Base-by-base conservation (phyloP, 2,888 invertebrate species). In the Ophion obscuratus region DNA sequence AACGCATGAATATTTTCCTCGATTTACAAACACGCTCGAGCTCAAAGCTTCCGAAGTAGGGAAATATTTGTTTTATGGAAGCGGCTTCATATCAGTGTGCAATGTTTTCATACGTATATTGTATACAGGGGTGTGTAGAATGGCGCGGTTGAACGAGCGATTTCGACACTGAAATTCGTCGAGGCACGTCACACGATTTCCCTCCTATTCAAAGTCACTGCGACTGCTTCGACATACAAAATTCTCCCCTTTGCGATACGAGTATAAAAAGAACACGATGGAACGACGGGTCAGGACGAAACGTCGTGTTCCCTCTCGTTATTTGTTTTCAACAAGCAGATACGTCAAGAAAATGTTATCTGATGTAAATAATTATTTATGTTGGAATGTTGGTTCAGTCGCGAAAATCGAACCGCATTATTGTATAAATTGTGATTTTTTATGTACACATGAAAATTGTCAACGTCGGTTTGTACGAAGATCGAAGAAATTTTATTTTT, bases 121-220 rank as follows among this genome's bases (percentile, higher is more conserved):
- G 71, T 70, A 44, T 40, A 57, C 36, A 70, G 62, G 36, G 57
- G 53, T 59, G 82, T 78, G 40, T 14, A 47, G 36, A 73, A 36
- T 79, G 27, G 47, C 36, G 20, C 27, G 66, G n/a, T 64, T 10
- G 47, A 67, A 31, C 57, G 71, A 71, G n/a, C 71, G 66, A 73
- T 67, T 76, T 81, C 27, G 20, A 67, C 80, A 77, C 71, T 73
- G 80, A 81, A 44, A 73, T 44, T 24, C 76, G 27, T 66, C 71
- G 59, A 61, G 77, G 66, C 73, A 71, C 61, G 73, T 67, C 66
- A 81, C 67, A 14, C 61, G 76, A 81, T 73, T 76, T 76, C 47
- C 61, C 31, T 47, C 27, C 14, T 14, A 27, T 84, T 77, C 67
- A 71, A 24, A 66, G n/a, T 40, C 81, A 59, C 31, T 67, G 73